phyloP scores from a whole-genome alignment of 2,888 invertebrate species.

The Campoplex nolae region DNA sequence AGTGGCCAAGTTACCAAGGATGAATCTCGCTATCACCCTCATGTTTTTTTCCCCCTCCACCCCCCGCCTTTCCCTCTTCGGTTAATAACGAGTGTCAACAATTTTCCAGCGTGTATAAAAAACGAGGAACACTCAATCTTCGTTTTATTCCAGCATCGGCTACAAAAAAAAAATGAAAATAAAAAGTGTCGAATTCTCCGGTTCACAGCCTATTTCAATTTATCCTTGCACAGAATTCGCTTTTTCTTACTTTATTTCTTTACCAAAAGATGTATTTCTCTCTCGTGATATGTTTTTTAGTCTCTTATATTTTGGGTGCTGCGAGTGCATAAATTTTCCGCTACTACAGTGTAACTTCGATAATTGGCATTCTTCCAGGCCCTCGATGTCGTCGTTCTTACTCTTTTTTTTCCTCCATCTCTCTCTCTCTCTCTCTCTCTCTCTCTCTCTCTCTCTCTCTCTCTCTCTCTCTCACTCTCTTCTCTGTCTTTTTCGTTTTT shows the following conservation, averaged over 20 bases:
- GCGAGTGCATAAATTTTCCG: constrained; percentile 69
- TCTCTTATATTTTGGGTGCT: constrained; percentile 10
- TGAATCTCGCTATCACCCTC: constrained; percentile 53
- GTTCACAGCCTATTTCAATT: neutral
- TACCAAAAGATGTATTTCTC: neutral
- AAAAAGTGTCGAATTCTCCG: neutral
- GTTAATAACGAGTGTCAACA: constrained; percentile 68
- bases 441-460: constrained; percentile 39
- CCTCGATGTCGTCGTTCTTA: constrained; percentile 64
- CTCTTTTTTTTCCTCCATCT: constrained; percentile 32
- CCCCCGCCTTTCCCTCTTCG: constrained; percentile 13
- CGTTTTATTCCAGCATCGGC: neutral
- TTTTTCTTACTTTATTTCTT: neutral
- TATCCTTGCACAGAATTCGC: neutral
- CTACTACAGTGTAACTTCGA: constrained; percentile 53
- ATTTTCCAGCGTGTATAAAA: constrained; percentile 43
- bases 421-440: neutral
- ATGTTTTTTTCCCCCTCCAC: neutral
- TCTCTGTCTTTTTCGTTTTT: neutral
- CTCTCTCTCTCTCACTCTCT: constrained; percentile 20
- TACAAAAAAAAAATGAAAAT: neutral
- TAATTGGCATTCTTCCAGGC: constrained; percentile 77
- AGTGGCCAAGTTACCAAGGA: constrained; percentile 73
- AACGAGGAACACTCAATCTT: neutral
- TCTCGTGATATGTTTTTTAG: neutral